Conservation (phyloP, 2,797 vertebrate species). For the Smutsia gigantea region DNA sequence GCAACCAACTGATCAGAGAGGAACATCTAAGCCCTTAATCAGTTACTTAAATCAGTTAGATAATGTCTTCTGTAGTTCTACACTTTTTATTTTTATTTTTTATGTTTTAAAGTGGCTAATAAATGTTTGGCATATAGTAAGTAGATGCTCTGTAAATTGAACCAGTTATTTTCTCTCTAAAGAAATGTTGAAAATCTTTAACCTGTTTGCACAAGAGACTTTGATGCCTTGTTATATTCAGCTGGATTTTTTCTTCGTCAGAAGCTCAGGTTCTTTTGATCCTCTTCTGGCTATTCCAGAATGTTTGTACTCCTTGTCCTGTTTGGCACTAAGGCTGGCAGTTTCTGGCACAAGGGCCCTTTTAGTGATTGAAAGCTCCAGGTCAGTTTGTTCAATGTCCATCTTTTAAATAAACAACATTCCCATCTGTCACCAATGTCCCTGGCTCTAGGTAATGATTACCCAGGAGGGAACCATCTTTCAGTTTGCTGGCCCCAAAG, state of each 20-base stretch:
- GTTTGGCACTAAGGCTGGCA: neutral
- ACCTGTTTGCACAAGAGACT: neutral
- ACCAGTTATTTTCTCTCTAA: neutral
- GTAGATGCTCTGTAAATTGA: neutral
- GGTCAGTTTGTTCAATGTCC: slow-evolving; percentile 11
- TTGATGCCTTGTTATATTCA: neutral
- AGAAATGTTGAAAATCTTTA: neutral
- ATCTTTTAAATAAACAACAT: neutral
- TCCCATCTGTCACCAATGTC: neutral
- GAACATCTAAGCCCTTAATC: neutral
- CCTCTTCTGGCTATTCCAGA: neutral
- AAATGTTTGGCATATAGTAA: neutral
- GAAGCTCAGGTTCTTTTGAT: neutral
- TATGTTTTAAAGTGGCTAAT: neutral
- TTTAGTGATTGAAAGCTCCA: neutral
- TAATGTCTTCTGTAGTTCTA: too few relatives aligned
- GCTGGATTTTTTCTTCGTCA: neutral
- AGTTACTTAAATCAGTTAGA: too few relatives aligned
- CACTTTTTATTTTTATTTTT: too few relatives aligned
- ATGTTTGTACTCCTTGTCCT: neutral
- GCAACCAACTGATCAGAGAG: neutral
- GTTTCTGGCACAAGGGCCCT: neutral
- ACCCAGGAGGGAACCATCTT: neutral
- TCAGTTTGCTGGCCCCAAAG: neutral
- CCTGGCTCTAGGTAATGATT: neutral